These are phyloP conservation scores for Rostratula benghalensis DNA, from an alignment of 2,113 vertebrate genomes.

Conservation along the genomic window DNA sequence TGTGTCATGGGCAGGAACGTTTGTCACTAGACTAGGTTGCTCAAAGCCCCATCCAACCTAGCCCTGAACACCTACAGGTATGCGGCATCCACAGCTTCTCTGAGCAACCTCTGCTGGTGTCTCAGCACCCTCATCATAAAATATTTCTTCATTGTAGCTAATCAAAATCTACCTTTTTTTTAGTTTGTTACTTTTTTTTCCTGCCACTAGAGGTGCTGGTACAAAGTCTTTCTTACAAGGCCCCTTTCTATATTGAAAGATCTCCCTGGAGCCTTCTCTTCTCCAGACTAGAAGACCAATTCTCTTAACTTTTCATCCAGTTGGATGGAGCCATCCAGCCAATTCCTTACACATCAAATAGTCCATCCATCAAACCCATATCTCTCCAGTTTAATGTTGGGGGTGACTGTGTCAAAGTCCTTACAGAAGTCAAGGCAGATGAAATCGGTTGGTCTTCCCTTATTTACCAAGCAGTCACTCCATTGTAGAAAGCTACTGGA, in stretches of 20 bases:
- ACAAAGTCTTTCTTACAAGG: background rate
- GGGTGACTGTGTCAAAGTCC: background rate
- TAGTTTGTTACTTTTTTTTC: background rate
- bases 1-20: background rate
- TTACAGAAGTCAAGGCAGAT: background rate
- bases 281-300: background rate
- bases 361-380: background rate
- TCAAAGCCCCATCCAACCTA: background rate
- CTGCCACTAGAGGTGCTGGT: background rate
- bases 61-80: background rate
- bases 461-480: background rate
- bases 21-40: background rate
- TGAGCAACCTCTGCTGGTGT: background rate
- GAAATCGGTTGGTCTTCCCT: background rate
- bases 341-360: fast-evolving
- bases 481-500: background rate
- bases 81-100: background rate
- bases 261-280: background rate
- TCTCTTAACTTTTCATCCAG: background rate
- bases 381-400: background rate
- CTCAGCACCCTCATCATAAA: background rate
- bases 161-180: background rate
- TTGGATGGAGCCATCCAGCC: background rate
- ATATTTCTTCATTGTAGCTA: background rate
- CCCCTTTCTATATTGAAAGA: background rate